Conservation (phyloP, 1,140 invertebrate genomes). For the Aphelenchoides besseyi region DNA sequence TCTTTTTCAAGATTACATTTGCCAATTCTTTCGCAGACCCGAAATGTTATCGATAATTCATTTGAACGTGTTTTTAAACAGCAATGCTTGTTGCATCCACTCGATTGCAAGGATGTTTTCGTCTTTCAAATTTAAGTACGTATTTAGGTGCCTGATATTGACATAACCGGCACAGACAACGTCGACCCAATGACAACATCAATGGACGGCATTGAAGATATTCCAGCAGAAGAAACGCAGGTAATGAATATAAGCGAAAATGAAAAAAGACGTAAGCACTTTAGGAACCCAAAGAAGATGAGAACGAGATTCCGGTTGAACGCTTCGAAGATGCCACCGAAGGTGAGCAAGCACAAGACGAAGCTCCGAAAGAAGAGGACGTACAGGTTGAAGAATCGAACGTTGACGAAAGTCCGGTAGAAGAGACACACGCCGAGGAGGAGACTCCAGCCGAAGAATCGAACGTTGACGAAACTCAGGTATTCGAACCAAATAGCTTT, state of each 20-base stretch:
- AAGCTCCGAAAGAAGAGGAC: slow-evolving; percentile 27
- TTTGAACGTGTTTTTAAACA: not conserved
- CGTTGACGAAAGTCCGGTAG: slow-evolving; percentile 13
- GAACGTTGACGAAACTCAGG: slow-evolving; percentile 10
- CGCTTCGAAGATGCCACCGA: slow-evolving; percentile 26
- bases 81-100: not conserved
- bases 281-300: slow-evolving; percentile 32
- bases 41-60: not conserved
- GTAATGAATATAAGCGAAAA: not conserved
- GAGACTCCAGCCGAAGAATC: slow-evolving; percentile 35
- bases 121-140: not conserved
- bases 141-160: slow-evolving; percentile 31
- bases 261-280: no score
- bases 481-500: not conserved
- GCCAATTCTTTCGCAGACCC: no score
- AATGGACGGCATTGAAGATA: slow-evolving; percentile 60
- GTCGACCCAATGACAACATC: slow-evolving; percentile 59
- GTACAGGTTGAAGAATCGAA: slow-evolving; percentile 34
- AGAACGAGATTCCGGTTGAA: slow-evolving; percentile 41
- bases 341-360: slow-evolving; percentile 21
- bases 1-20: not conserved
- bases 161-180: slow-evolving; percentile 57
- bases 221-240: slow-evolving; percentile 47
- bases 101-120: no score
- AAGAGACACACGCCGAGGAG: slow-evolving; percentile 14